phyloP scores from a whole-genome alignment of 2,888 invertebrate genomes.

The Stenodema calcarata region DNA sequence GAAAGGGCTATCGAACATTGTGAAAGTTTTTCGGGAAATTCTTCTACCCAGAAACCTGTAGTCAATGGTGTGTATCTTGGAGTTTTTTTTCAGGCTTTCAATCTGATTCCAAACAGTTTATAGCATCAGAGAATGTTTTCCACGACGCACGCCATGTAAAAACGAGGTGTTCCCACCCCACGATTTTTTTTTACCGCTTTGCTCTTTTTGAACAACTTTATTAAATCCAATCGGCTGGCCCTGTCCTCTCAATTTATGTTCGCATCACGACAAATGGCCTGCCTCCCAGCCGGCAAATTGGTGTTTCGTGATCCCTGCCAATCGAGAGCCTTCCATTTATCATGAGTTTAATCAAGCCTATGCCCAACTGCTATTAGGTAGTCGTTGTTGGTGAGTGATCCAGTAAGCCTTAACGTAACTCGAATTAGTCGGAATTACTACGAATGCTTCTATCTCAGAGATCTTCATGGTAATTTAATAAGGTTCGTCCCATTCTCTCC shows the following conservation, averaged over 20 bases:
- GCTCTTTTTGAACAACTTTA: neutral
- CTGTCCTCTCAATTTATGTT: neutral
- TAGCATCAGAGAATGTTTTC: no score
- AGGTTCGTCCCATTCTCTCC: neutral
- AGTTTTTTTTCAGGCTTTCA: no score
- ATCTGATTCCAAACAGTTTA: no score
- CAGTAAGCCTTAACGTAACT: neutral
- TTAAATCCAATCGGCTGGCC: neutral
- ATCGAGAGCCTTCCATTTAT: slow-evolving; percentile 13
- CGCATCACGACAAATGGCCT: neutral
- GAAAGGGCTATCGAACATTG: no score
- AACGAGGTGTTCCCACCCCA: no score
- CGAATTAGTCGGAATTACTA: neutral
- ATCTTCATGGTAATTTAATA: neutral
- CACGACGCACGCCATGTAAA: no score
- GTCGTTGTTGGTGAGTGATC: neutral
- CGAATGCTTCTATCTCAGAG: neutral
- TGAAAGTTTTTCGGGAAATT: no score
- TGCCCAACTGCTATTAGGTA: neutral
- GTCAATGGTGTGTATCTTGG: no score
- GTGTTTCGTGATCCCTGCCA: slow-evolving; percentile 16
- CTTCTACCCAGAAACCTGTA: no score
- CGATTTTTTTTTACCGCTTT: no score
- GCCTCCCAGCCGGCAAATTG: neutral
- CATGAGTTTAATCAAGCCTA: slow-evolving; percentile 27